These are phyloP conservation scores for Dipodomys ordii DNA, from an alignment of 2,113 vertebrate species.

Conservation along the genomic window DNA sequence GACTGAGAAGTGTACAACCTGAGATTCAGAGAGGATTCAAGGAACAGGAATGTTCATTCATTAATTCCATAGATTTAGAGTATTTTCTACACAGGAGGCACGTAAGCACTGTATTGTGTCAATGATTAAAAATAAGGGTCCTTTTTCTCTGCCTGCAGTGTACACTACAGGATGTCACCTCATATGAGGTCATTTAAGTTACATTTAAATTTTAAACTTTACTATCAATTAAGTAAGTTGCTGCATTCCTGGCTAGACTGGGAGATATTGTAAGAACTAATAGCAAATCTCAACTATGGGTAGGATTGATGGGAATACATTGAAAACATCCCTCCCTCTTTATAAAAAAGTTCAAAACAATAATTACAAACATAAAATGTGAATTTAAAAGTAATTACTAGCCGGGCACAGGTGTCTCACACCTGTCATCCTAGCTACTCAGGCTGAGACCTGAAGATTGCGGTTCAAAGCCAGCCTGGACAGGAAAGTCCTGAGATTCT, in stretches of 20 bases:
- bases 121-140: not conserved
- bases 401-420: too few species aligned
- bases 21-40: not conserved
- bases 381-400: not conserved
- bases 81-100: not conserved
- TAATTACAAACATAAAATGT: not conserved
- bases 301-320: too few species aligned
- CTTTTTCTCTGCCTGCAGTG: not conserved
- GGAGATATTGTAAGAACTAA: not conserved
- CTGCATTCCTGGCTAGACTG: not conserved
- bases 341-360: too few species aligned
- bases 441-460: too few species aligned
- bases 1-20: not conserved
- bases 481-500: too few species aligned
- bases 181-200: not conserved
- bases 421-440: too few species aligned
- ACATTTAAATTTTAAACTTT: not conserved
- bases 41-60: not conserved
- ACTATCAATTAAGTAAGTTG: not conserved
- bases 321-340: too few species aligned
- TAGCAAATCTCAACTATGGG: too few species aligned
- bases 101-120: not conserved
- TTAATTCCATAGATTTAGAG: not conserved
- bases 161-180: not conserved
- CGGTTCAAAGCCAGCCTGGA: too few species aligned